Conservation (phyloP, 1,140 invertebrate genomes). For the Drosophila littoralis region DNA sequence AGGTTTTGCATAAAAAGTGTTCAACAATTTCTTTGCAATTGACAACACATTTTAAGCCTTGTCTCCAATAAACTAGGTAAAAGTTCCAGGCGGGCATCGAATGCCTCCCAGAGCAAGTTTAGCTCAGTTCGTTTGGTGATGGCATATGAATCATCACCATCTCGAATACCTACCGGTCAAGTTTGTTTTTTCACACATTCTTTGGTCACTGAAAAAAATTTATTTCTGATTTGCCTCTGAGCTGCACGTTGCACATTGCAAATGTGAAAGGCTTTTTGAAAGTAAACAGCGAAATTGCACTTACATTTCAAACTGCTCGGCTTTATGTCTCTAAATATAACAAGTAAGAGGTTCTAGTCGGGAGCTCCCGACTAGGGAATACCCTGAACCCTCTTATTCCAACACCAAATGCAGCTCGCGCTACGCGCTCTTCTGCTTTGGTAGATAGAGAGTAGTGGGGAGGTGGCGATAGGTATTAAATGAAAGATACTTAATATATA, state of each 20-base stretch:
- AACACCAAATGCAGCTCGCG: too few relatives aligned
- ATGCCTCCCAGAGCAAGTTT: constrained; percentile 22
- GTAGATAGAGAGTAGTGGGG: too few relatives aligned
- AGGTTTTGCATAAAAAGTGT: constrained; percentile 46
- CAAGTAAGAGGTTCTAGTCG: too few relatives aligned
- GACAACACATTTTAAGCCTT: constrained; percentile 31
- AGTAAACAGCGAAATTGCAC: constrained; percentile 7
- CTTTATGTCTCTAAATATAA: neutral
- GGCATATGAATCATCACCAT: constrained; percentile 34
- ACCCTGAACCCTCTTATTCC: too few relatives aligned
- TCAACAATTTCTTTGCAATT: constrained; percentile 30
- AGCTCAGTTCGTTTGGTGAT: constrained; percentile 14
- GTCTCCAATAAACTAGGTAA: constrained; percentile 33
- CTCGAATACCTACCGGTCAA: constrained; percentile 34
- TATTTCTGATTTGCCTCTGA: constrained; percentile 38
- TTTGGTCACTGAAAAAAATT: constrained; percentile 23
- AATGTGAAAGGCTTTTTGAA: constrained; percentile 47
- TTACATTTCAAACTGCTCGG: neutral
- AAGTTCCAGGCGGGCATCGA: constrained; percentile 21
- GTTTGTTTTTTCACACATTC: constrained; percentile 30
- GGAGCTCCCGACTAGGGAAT: too few relatives aligned
- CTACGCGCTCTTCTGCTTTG: too few relatives aligned
- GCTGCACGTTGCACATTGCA: constrained; percentile 12
- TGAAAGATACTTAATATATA: too few relatives aligned
- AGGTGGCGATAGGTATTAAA: too few relatives aligned